Evolutionary conservation across 92 coral and sea anemone genomes (phyloP), one percentile per base, ranked within the genome.

Genomic region (Meandrina meandrites): DNA sequence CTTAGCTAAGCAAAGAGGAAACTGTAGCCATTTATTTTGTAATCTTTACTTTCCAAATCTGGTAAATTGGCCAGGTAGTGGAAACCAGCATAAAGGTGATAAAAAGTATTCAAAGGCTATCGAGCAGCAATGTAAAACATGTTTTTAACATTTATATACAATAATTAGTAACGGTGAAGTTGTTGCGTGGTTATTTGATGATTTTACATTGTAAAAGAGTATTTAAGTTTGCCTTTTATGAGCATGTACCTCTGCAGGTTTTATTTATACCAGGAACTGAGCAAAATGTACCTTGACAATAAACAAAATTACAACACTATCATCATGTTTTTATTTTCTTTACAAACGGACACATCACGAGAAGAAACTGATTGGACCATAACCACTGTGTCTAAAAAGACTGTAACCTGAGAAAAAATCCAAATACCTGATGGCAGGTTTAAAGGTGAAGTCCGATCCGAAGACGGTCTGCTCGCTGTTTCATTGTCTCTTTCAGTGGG

Each of bases 231-330:
- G 16, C 68, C 28, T 24, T 56, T 80, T 80, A 40, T n/a, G 45
- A 80, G 83, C 76, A 45, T 68, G 14, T 31, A 54, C 34, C 68
- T 27, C n/a, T 28, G 24, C n/a, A n/a, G 19, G 28, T 69, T 45
- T 30, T 22, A 82, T 69, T 70, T 82, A 68, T 19, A 21, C 30
- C 77, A 24, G 37, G 78, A 82, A 45, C 66, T 82, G 48, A 82
- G 86, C 62, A 83, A 82, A 82, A 22, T 30, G 79, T 83, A 73
- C 86, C 86, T 83, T 53, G 80, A 54, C 80, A 74, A 74, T 84
- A 84, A 84, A 84, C 87, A 73, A 19, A 74, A 73, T 73, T 73
- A 28, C 69, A 35, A 79, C 6, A 79, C 62, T 34, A 30, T 17
- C 18, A 1, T 22, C 34, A 8, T 58, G 8, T 34, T 30, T 2